phyloP scores from a whole-genome alignment of 2,888 invertebrate genomes.

The Apocheima hispidaria region DNA sequence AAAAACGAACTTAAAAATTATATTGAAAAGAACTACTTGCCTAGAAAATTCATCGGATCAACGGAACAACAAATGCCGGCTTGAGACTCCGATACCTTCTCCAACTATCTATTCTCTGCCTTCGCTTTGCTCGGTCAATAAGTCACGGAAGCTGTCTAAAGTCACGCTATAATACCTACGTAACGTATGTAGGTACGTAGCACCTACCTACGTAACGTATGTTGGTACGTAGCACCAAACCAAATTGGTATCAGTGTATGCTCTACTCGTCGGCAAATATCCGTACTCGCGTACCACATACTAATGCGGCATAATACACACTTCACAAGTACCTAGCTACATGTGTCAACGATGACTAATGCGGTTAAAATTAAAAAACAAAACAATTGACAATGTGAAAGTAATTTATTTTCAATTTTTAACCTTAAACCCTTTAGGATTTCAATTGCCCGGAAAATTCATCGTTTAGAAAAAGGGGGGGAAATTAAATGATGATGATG shows the following conservation, averaged over 20 bases:
- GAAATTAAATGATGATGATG: no score
- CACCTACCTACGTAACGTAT: not conserved
- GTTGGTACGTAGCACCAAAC: constrained; percentile 2
- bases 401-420: constrained; percentile 23
- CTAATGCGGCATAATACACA: constrained; percentile 32
- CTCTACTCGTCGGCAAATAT: constrained; percentile 35
- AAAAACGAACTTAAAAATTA: no score
- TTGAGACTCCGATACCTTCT: no score
- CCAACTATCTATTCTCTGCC: no score
- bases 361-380: constrained; percentile 22
- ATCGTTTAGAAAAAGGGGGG: no score
- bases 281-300: constrained; percentile 33
- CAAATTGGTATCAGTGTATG: constrained; percentile 19
- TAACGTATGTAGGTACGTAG: no score
- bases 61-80: no score
- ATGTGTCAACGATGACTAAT: constrained; percentile 39
- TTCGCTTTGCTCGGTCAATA: no score
- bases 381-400: constrained; percentile 30
- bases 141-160: not conserved
- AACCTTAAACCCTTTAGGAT: not conserved
- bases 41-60: no score
- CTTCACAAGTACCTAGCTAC: constrained; percentile 29
- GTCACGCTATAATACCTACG: no score
- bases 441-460: no score
- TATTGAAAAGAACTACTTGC: no score